phyloP scores from a whole-genome alignment of 2,888 invertebrate genomes.

The Orthosia cruda region DNA sequence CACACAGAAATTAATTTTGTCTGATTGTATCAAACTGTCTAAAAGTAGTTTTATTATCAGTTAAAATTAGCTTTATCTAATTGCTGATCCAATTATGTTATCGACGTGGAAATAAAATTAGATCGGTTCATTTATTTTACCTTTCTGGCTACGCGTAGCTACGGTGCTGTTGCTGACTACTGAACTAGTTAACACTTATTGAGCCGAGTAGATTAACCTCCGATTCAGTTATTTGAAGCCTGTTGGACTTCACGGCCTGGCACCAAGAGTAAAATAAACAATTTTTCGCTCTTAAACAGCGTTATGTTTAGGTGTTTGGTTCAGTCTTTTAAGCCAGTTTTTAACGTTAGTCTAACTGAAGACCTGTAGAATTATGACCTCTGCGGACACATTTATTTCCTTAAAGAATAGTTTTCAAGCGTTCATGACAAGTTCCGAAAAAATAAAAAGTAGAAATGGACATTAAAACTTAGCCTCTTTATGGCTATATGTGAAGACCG shows the following conservation, averaged over 20 bases:
- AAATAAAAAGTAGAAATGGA: too few relatives aligned
- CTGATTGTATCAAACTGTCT: neutral
- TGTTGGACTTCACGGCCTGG: neutral
- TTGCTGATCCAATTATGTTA: constrained; percentile 14
- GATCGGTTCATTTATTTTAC: constrained; percentile 9
- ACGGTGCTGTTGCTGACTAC: neutral
- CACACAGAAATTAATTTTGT: neutral
- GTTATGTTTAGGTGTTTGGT: neutral
- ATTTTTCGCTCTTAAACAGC: neutral
- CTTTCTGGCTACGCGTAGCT: neutral
- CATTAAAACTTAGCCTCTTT: too few relatives aligned
- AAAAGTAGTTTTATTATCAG: constrained; percentile 5
- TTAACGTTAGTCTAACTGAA: too few relatives aligned
- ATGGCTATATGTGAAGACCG: too few relatives aligned
- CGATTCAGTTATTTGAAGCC: neutral
- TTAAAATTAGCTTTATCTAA: neutral
- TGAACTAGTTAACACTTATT: neutral
- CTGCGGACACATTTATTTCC: too few relatives aligned
- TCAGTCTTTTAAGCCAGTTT: neutral
- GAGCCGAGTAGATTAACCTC: neutral
- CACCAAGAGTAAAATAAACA: neutral
- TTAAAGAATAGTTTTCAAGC: too few relatives aligned
- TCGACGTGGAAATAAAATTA: constrained; percentile 7
- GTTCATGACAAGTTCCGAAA: too few relatives aligned
- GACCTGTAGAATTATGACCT: neutral